Evolutionary conservation across 2,888 invertebrate species (phyloP), one percentile per base, ranked within the genome.

Genomic region (Malthinus flaveolus): DNA sequence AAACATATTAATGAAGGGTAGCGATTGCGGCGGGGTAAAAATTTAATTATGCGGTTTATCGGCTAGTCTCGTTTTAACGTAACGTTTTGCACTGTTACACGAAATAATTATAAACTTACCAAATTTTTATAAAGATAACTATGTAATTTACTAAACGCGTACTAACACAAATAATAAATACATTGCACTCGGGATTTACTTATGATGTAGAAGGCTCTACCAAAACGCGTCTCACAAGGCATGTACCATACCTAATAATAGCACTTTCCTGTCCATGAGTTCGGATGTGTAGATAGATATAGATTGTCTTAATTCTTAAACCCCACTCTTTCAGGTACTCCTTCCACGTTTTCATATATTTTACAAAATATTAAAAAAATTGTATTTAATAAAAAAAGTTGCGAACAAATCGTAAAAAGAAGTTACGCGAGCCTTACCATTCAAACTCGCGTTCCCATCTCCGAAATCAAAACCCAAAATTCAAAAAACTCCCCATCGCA

Each of bases 221-320:
- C 48, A 67, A 23, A 68, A 68, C 70, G 66, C 71, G 70, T 66
- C 71, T 68, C 68, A 67, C 68, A 71, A 62, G 62, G 71, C 71
- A 71, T 73, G 71, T 74, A 71, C 67, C 71, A 70, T 71, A 73
- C 60, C 76, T 76, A 76, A 75, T 75, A 76, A 76, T 77, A 77
- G 76, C 57, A 71, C 71, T 68, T 61, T 61, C 57, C 73, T 70
- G 75, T 75, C 75, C 75, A 71, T 75, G 75, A 74, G 74, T 75
- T 73, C 69, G 73, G 59, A 50, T 59, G 73, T 74, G 75, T 73
- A 75, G 72, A 72, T 72, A 73, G 73, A 74, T 74, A 67, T 68
- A 68, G 65, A 66, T 63, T 65, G 63, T 63, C 64, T 61, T 61
- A 46, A 72, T 69, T 73, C 69, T 73, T 74, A 69, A 70, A 73